Evolutionary conservation across 2,797 vertebrate genomes (phyloP).

Genomic region (Lepus townsendii): DNA sequence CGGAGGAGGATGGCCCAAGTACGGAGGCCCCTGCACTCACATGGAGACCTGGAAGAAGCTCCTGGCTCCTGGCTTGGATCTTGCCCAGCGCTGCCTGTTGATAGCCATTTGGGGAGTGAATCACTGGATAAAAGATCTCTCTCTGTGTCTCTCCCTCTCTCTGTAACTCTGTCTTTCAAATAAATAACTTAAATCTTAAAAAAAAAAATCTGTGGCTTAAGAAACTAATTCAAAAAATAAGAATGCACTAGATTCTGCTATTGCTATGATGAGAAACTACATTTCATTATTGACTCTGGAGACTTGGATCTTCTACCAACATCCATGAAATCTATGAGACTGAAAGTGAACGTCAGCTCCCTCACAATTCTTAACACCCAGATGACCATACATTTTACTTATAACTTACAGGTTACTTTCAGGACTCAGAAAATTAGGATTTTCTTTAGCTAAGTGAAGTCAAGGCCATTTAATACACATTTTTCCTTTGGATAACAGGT

Average conservation of each 20-base stretch:
- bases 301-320: background rate
- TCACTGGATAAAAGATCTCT: background rate
- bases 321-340: background rate
- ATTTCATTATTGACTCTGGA: background rate
- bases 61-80: too few species aligned
- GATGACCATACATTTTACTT: conserved; percentile 8
- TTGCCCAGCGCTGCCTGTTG: too few species aligned
- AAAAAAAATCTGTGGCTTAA: background rate
- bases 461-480: background rate
- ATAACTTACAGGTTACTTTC: background rate
- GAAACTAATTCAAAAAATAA: background rate
- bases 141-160: background rate
- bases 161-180: too few species aligned
- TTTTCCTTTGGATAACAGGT: background rate
- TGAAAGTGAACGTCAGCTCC: background rate
- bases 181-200: too few species aligned
- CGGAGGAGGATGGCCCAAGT: too few species aligned
- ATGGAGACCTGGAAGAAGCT: too few species aligned
- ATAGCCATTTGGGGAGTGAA: too few species aligned
- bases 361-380: background rate
- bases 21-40: too few species aligned
- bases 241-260: background rate
- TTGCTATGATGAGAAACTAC: background rate
- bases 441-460: conserved; percentile 16
- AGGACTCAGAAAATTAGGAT: background rate